Evolutionary conservation across 2,797 vertebrate species (phyloP), one percentile per base, ranked within the genome.

Genomic region (Leptodactylus fallax): DNA sequence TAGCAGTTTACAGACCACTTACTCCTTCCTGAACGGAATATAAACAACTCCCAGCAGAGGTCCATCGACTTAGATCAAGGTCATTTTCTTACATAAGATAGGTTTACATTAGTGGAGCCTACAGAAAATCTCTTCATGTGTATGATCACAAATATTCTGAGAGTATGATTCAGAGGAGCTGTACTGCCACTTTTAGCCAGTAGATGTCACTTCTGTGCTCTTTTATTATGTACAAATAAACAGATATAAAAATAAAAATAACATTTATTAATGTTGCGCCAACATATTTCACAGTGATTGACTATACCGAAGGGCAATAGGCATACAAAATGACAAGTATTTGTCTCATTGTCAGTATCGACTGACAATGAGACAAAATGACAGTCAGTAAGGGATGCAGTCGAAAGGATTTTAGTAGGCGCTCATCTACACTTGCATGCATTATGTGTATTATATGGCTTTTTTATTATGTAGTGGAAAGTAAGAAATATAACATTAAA

Each of bases 131-230:
- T 71, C 7, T 36, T 71, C 8, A 7, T 36, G 25, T 17, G 27
- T 45, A 45, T 19, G 27, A 71, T 0, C 8, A 2, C 8, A 47
- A 17, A 72, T 71, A 27, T 72, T 19, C 7, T 1, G 10, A 21
- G 11, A n/a, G 51, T 53, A 3, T 51, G 11, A 51, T 77, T 23
- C 49, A 11, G 21, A 21, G 27, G 0, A 45, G 21, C 36, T 60
- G 83, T 47, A 61, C 21, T 85, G 0, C 56, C 71, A 63, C 19
- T 61, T 61, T 25, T 17, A 10, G 1, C 25, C 83, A 85, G 83
- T 51, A 85, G 83, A 60, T 85, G 69, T 58, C 83, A 72, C 71
- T 76, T 76, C 55, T 51, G 21, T 76, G 55, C 36, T 56, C 71
- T 85, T 45, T 55, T 61, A 49, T 56, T 72, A 63, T 47, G 21